Evolutionary conservation across 2,113 vertebrate genomes (phyloP), one percentile per base, ranked within the genome.

Genomic region (Nerophis lumbriciformis): DNA sequence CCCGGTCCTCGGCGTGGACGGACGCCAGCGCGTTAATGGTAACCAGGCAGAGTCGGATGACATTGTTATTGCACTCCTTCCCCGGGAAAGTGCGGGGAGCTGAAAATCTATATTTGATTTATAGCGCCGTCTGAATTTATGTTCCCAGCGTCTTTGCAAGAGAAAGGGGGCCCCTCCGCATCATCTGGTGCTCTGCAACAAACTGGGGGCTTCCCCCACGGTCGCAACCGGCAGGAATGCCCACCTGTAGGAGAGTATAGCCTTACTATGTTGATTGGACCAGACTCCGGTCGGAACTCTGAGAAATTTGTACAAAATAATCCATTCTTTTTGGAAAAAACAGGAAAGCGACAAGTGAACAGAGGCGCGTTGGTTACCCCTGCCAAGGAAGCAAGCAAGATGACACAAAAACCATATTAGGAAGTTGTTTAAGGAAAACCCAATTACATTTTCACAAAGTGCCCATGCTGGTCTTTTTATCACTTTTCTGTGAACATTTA

Each of bases 71-170:
- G 86, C 82, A 79, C 83, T 80, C 78, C 78, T 87, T 82, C 75
- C 76, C 55, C 68, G 16, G 75, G 81, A 84, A 87, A 81, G 80
- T 73, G 78, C 83, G 76, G 72, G 80, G 73, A 77, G 81, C 81
- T 80, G 81, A 88, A 85, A 83, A 85, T 84, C 78, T 83, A 75
- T 71, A 79, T 85, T 84, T 90, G 89, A 90, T 89, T 89, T 89
- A 90, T 89, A 76, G 83, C 77, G 42, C 65, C 69, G 78, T 82
- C 85, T 82, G 79, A 83, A 88, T 89, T 85, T 87, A 87, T 86
- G 82, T 77, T 83, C 76, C 39, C 37, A 75, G 66, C 38, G n/a
- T 13, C 42, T 73, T 75, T 77, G 82, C 79, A 61, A 79, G 81
- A 79, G 80, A 73, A 78, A 75, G 67, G 79, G 82, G 71, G 75